Percentiles rank a stretch among this genome's conserved stretches.
Conservation (phyloP, 2,888 invertebrate species). For the Cantharis rufa region DNA sequence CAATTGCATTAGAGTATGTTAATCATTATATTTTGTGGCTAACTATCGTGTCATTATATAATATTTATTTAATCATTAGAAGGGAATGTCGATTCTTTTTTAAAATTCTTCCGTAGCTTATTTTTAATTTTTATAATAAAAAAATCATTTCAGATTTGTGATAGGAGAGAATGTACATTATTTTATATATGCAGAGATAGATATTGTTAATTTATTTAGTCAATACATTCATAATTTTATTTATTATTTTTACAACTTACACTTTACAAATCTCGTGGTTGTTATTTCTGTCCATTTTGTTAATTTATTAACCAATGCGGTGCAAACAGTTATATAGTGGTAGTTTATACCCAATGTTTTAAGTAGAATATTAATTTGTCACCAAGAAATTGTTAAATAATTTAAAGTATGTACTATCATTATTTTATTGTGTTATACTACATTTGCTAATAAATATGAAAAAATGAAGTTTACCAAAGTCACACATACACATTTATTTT, state of each 20-base stretch:
- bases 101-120: background rate
- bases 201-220: background rate
- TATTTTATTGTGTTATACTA: background rate
- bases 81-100: background rate
- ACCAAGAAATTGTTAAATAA: background rate
- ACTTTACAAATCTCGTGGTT: background rate
- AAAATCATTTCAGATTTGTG: conserved; percentile 5
- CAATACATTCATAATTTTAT: background rate
- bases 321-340: background rate
- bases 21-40: background rate
- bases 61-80: background rate
- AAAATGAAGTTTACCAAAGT: background rate
- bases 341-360: background rate
- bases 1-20: background rate
- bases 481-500: background rate
- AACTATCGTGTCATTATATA: background rate
- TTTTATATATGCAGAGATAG: background rate
- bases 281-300: background rate
- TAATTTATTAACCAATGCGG: background rate
- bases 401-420: background rate
- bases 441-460: background rate
- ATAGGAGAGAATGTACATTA: conserved; percentile 9
- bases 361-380: background rate
- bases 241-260: background rate
- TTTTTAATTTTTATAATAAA: background rate